Base-by-base conservation (phyloP, 2,888 invertebrate species). In the Chirona hameri region DNA sequence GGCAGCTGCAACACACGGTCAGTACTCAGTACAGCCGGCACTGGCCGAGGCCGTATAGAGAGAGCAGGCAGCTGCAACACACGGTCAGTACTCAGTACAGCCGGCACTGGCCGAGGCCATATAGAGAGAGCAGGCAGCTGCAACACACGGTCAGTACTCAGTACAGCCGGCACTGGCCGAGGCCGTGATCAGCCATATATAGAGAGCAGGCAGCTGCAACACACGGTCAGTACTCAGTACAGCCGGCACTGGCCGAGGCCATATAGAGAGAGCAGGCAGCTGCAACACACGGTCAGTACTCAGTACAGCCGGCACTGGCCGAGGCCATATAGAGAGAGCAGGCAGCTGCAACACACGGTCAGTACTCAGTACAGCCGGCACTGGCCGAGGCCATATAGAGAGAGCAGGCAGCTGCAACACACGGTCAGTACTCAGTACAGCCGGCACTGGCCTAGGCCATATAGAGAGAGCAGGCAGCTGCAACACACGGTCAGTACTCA, bases 161-260 rank as follows among this genome's bases (percentile, higher is more conserved):
- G n/a, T n/a, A n/a, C n/a, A n/a, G 57, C 48, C 27, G 52, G 29
- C 18, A 0, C 52, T 80, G 80, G 27, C 29, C 4, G 27, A 27
- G 52, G 81, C 39, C 21, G 72, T 57, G 57, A 82, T 31, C 48
- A 55, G 0, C 48, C 79, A 39, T 52, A 80, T 84, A 24, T n/a
- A n/a, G 27, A 46, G 14, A 24, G 24, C 24, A 39, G 27, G 0
- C 24, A 15, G 39, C 76, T 76, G 76, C 76, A 76, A 46, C 39
- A 76, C 76, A 46, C 14, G 76, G 76, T 76, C 3, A 1, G 76
- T 29, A n/a, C n/a, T n/a, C n/a, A n/a, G n/a, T n/a, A n/a, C n/a
- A n/a, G 57, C 48, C 27, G 52, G 29, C 18, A 0, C 52, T 80
- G 80, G 27, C 29, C 4, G 27, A 27, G 52, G 81, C 39, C 21